Conservation (phyloP, 2,797 vertebrate genomes). For the Ctenopoma multispine region DNA sequence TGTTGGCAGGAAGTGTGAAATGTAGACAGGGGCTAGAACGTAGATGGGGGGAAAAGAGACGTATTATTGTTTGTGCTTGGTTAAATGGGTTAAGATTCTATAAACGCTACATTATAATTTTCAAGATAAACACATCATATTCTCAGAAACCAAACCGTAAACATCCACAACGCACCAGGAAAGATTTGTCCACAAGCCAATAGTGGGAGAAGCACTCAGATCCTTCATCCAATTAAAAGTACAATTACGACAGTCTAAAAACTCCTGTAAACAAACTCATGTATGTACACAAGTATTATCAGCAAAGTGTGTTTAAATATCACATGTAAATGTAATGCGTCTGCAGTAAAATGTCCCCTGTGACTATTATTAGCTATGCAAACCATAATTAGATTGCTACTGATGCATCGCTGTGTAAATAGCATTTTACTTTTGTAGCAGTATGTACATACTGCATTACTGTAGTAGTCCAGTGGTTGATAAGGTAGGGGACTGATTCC, state of each 20-base stretch:
- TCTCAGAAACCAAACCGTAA: background rate
- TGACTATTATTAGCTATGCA: background rate
- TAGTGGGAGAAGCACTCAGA: background rate
- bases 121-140: background rate
- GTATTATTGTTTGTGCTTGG: conserved; percentile 10
- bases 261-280: background rate
- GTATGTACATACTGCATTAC: too few species aligned
- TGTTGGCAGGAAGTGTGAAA: conserved; percentile 64
- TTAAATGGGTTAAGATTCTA: background rate
- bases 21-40: conserved; percentile 15
- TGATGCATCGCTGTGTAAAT: too few species aligned
- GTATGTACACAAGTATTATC: background rate
- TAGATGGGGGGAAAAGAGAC: background rate
- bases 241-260: background rate
- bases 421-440: too few species aligned
- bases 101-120: background rate
- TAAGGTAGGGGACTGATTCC: too few species aligned
- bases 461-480: too few species aligned
- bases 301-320: background rate
- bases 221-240: background rate
- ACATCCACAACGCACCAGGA: background rate
- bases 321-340: background rate
- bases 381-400: too few species aligned
- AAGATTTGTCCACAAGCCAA: background rate
- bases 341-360: background rate